Evolutionary conservation across 1,140 invertebrate species (phyloP).

Genomic region (Drusus annulatus): DNA sequence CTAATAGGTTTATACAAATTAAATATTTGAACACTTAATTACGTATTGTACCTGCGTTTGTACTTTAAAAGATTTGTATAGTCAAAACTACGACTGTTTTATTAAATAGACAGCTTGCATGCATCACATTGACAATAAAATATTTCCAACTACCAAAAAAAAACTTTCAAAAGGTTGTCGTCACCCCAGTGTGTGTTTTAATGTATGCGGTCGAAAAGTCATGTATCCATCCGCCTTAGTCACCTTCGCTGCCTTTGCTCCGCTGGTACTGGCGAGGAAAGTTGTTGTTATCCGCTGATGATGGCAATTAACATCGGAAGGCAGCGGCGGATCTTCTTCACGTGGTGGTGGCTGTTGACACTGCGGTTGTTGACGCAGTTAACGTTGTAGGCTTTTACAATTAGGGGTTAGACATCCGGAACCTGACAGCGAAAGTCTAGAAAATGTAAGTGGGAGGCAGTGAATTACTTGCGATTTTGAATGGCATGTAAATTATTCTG

Average conservation of each 20-base stretch:
- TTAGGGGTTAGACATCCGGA: constrained; percentile 41
- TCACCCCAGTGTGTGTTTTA: constrained; percentile 11
- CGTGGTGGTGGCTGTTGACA: constrained; percentile 9
- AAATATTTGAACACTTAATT: too few relatives aligned
- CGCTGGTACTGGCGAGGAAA: background rate
- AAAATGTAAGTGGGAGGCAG: background rate
- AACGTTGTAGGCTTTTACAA: background rate
- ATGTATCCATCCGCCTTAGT: constrained; percentile 37
- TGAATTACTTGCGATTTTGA: too few relatives aligned
- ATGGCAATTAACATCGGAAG: background rate
- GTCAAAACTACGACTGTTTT: too few relatives aligned
- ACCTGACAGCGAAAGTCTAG: constrained; percentile 2
- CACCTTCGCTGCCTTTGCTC: background rate
- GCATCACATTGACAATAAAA: too few relatives aligned
- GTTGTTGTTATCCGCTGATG: background rate
- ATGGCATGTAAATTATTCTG: too few relatives aligned
- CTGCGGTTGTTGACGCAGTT: too few relatives aligned
- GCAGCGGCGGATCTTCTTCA: background rate
- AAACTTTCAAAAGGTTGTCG: background rate
- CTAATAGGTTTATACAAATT: too few relatives aligned
- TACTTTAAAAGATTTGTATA: too few relatives aligned
- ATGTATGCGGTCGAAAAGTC: constrained; percentile 41
- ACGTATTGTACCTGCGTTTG: too few relatives aligned
- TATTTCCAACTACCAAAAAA: too few relatives aligned
- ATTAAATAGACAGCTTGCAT: too few relatives aligned